phyloP scores from a whole-genome alignment of 2,888 invertebrate genomes.

The Cloeon dipterum region DNA sequence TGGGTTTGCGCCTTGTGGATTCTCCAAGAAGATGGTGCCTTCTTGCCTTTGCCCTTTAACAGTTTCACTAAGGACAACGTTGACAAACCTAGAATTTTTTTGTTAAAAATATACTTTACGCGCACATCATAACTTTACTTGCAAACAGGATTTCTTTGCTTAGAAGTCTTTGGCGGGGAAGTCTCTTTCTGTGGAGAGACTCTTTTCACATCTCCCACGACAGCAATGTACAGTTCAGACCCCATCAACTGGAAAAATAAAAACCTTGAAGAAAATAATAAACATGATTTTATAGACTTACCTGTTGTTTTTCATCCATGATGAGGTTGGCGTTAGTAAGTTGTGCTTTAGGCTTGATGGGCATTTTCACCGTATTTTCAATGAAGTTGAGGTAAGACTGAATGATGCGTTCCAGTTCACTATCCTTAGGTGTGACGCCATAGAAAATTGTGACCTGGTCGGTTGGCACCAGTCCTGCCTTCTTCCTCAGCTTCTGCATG shows the following conservation, averaged over 20 bases:
- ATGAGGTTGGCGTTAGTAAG: conserved; percentile 27
- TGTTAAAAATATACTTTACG: too few species aligned
- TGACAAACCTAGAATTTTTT: background rate
- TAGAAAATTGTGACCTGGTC: conserved; percentile 73
- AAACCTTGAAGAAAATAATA: background rate
- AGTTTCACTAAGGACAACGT: background rate
- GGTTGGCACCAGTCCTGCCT: conserved; percentile 75
- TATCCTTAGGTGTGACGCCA: conserved; percentile 27
- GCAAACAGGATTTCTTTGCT: conserved; percentile 16
- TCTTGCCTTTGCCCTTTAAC: conserved; percentile 18
- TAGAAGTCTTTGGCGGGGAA: conserved; percentile 12
- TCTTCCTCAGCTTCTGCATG: conserved; percentile 88
- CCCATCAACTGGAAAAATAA: conserved; percentile 41
- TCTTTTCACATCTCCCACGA: conserved; percentile 29
- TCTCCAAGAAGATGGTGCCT: conserved; percentile 39
- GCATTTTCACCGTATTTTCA: conserved; percentile 57
- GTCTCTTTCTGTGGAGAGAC: too few species aligned
- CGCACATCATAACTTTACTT: background rate
- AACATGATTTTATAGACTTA: background rate
- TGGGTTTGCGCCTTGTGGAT: conserved; percentile 23
- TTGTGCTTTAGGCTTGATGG: conserved; percentile 31
- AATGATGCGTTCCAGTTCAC: conserved; percentile 43
- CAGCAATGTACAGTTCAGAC: conserved; percentile 39
- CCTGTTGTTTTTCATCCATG: conserved; percentile 33
- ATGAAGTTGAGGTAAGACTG: conserved; percentile 51